Conservation (phyloP, 2,113 vertebrate species). For the Gulo gulo region DNA sequence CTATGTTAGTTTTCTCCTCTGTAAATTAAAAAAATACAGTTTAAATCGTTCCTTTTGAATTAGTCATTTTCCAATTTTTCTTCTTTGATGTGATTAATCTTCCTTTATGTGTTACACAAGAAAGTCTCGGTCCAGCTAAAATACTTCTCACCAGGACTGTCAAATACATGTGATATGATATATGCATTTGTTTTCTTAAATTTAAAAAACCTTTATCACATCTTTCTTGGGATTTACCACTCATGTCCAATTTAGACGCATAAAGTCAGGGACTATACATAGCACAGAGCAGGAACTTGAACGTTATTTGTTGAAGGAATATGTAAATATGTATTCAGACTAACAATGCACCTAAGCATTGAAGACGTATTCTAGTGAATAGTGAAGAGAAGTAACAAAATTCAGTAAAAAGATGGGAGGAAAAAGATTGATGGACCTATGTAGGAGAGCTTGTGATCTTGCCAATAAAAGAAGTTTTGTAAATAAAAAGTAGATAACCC, state of each 20-base stretch:
- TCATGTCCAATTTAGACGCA: not conserved
- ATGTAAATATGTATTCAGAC: not conserved
- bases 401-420: not conserved
- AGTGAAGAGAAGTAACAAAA: not conserved
- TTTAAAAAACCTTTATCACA: not conserved
- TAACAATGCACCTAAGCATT: not conserved
- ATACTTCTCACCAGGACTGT: not conserved
- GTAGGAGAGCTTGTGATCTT: not conserved
- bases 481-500: not conserved
- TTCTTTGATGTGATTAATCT: not conserved
- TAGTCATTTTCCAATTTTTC: not conserved
- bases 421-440: not conserved
- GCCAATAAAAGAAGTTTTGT: not conserved
- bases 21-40: not conserved
- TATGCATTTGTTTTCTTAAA: not conserved
- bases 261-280: not conserved
- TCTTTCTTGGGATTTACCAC: constrained; percentile 23
- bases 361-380: not conserved
- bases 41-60: constrained; percentile 24
- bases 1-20: not conserved
- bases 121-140: not conserved
- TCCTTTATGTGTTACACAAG: not conserved
- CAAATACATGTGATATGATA: not conserved
- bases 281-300: not conserved
- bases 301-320: not conserved